Base-by-base conservation (phyloP, 2,797 vertebrate species). In the Micrastur ruficollis region DNA sequence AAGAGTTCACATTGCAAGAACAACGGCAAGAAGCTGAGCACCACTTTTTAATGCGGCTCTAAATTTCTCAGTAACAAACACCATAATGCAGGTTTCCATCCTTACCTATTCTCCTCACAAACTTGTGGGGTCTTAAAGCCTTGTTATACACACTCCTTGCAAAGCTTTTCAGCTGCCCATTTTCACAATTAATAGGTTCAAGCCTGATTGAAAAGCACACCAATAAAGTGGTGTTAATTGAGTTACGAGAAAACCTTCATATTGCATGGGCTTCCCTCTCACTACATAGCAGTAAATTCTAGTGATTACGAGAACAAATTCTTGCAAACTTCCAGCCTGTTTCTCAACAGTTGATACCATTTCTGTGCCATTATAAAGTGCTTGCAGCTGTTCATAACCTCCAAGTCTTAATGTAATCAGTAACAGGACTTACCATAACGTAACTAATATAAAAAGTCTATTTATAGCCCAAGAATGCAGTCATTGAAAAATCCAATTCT, bases 321-420 rank as follows among this genome's bases (percentile, higher is more conserved):
- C 38, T 91, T 90, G 67, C 52, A 91, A 96, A 94, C 50, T 88
- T 65, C 40, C 85, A 91, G 56, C 72, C 56, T 80, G 40, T 53
- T 92, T 73, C 63, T 76, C 75, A 86, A 90, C 73, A 97, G 81
- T 74, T 96, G 87, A 88, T 91, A 92, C 36, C 74, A 95, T 78
- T 96, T 82, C 71, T 93, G 47, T 82, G 76, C 75, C 61, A 83
- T 93, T 97, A 97, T 91, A 81, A 95, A 97, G 87, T 88, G 49
- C 87, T 78, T 94, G 75, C 66, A 97, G 91, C 95, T 97, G 94
- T 91, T 97, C 89, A 94, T 71, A 96, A 97, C 97, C 76, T 90
- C 68, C 82, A 92, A 71, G 96, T 86, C 86, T 89, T 63, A 94
- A 92, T 82, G 91, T 79, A 87, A 97, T 66, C 90, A 81, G 93